phyloP scores from a whole-genome alignment of 2,113 vertebrate genomes.

The Malurus alboscapulatus region DNA sequence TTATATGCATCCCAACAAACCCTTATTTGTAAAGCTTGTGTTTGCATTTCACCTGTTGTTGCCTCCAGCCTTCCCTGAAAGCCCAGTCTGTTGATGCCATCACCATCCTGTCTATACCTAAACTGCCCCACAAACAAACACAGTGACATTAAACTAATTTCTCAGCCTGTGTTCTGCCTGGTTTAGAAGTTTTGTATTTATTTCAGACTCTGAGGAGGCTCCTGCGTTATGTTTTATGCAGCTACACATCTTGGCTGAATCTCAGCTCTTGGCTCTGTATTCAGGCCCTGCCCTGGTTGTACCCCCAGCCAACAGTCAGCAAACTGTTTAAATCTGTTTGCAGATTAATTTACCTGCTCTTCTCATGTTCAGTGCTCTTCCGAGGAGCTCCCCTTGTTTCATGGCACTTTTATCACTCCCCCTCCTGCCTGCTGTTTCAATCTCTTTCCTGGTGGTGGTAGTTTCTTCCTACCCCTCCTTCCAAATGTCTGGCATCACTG shows the following conservation, averaged over 20 bases:
- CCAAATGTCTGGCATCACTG: neutral
- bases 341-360: conserved; percentile 13
- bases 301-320: neutral
- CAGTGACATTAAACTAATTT: neutral
- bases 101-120: neutral
- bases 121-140: rapidly evolving
- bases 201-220: neutral
- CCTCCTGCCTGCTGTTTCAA: neutral
- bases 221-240: neutral
- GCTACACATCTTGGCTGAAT: neutral
- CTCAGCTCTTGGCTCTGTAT: neutral
- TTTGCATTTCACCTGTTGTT: neutral
- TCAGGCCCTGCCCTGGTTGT: neutral
- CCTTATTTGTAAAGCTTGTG: neutral
- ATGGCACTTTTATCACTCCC: neutral
- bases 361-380: neutral
- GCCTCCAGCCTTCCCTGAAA: neutral
- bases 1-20: neutral
- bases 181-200: neutral
- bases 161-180: neutral
- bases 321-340: conserved; percentile 7
- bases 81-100: neutral
- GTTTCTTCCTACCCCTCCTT: neutral
- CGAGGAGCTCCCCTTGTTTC: neutral
- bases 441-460: neutral